Evolutionary conservation across 1,140 invertebrate genomes (phyloP).

Genomic region (Aricia agestis): DNA sequence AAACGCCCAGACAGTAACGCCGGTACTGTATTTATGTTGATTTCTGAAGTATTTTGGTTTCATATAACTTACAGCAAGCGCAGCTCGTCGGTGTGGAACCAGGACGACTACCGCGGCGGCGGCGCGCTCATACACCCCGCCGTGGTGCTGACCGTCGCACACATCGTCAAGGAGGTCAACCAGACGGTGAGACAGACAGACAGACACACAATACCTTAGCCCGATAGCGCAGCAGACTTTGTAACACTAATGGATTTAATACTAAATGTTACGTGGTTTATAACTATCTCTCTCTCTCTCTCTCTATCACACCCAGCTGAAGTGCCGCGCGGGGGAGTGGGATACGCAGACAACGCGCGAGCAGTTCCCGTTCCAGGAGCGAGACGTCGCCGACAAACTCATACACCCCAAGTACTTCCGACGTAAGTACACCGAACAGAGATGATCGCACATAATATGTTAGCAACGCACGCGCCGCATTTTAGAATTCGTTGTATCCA

Average conservation of each 20-base stretch:
- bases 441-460: no score
- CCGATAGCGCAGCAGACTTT: no score
- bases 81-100: slow-evolving; percentile 7
- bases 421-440: no score
- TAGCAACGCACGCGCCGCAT: no score
- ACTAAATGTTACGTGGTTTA: no score
- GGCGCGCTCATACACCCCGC: slow-evolving; percentile 34
- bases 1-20: no score
- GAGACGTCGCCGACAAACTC: slow-evolving; percentile 22
- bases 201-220: background rate
- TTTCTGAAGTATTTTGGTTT: no score
- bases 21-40: no score
- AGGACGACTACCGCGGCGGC: slow-evolving; percentile 26
- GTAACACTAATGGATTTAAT: no score
- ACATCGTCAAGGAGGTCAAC: slow-evolving; percentile 22
- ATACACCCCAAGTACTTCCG: slow-evolving; percentile 26
- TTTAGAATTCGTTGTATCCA: no score
- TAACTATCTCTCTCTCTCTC: no score
- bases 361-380: slow-evolving; percentile 25
- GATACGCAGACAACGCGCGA: slow-evolving; percentile 22
- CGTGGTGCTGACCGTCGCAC: slow-evolving; percentile 31
- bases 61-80: background rate
- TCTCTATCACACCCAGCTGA: slow-evolving; percentile 20
- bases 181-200: slow-evolving; percentile 18
- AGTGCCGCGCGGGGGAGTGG: slow-evolving; percentile 32